These are phyloP conservation scores for Drosophila borealis DNA, from an alignment of 2,888 invertebrate genomes.

Conservation along the genomic window DNA sequence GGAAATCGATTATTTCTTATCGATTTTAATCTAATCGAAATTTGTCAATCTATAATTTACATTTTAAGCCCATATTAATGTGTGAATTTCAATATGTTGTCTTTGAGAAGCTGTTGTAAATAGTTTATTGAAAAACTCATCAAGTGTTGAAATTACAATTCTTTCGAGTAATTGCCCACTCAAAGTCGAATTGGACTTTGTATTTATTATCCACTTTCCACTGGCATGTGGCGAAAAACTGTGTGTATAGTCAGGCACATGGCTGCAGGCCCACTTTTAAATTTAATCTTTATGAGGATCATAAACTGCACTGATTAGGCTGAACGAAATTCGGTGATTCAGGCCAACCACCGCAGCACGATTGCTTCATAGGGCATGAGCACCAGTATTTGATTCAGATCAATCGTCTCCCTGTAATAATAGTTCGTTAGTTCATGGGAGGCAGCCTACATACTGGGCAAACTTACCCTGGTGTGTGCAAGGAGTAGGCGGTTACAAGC, in stretches of 20 bases:
- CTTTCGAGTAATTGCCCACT: slow-evolving; percentile 18
- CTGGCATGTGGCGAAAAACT: slow-evolving; percentile 23
- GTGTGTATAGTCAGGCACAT: slow-evolving; percentile 6
- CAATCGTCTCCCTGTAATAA: slow-evolving; percentile 61
- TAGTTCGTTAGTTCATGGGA: background rate
- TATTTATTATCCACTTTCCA: background rate
- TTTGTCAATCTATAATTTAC: background rate
- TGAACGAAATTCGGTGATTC: slow-evolving; percentile 9
- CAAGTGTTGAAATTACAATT: slow-evolving; percentile 26
- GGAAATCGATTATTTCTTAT: background rate
- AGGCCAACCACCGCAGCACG: slow-evolving; percentile 70
- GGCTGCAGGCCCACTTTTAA: background rate
- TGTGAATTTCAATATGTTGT: background rate
- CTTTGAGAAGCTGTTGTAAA: background rate
- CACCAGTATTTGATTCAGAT: slow-evolving; percentile 58
- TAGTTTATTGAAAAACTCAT: slow-evolving; percentile 15
- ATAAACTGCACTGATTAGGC: slow-evolving; percentile 32
- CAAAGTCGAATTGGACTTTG: slow-evolving; percentile 14
- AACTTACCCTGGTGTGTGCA: slow-evolving; percentile 72
- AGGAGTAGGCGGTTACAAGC: slow-evolving; percentile 71
- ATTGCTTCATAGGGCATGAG: slow-evolving; percentile 80
- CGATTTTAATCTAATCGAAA: background rate
- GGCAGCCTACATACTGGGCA: fast-evolving
- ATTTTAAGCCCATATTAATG: background rate
- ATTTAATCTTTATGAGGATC: slow-evolving; percentile 39